phyloP scores from a whole-genome alignment of 2,797 vertebrate genomes.

The Botia almorhae region DNA sequence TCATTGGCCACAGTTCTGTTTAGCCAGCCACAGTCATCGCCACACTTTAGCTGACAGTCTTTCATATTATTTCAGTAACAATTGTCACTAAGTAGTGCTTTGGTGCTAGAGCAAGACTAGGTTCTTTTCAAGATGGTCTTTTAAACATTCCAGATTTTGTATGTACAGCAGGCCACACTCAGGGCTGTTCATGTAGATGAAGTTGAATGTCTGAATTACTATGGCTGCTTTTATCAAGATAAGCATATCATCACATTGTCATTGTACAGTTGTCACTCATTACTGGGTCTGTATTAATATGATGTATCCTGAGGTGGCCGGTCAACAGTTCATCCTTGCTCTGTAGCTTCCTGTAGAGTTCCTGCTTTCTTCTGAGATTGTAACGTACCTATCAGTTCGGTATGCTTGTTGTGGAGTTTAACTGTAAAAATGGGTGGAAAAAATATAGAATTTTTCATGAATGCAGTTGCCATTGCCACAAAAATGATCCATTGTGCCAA shows the following conservation, averaged over 20 bases:
- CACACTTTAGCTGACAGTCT: constrained; percentile 26
- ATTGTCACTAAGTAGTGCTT: constrained; percentile 46
- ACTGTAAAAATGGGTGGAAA: not conserved
- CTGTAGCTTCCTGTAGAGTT: constrained; percentile 6
- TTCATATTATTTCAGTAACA: constrained; percentile 19
- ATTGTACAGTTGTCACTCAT: constrained; percentile 13
- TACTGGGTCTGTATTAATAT: not conserved
- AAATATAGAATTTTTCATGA: not conserved
- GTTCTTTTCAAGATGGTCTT: constrained; percentile 56
- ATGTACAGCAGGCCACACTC: constrained; percentile 64
- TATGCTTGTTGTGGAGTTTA: constrained; percentile 2
- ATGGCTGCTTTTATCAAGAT: constrained; percentile 21
- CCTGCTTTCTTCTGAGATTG: not conserved
- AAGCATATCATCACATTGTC: not conserved
- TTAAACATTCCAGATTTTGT: constrained; percentile 74
- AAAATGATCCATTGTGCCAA: not conserved
- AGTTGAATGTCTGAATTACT: constrained; percentile 43
- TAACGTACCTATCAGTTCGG: not conserved
- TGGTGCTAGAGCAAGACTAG: constrained; percentile 54
- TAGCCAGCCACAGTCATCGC: constrained; percentile 3
- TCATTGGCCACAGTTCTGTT: not conserved
- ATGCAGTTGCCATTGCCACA: not conserved
- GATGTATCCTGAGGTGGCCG: not conserved
- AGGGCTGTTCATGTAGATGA: constrained; percentile 56
- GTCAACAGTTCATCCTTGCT: constrained; percentile 35